Conservation (phyloP, 2,888 invertebrate species). For the Tuta absoluta region DNA sequence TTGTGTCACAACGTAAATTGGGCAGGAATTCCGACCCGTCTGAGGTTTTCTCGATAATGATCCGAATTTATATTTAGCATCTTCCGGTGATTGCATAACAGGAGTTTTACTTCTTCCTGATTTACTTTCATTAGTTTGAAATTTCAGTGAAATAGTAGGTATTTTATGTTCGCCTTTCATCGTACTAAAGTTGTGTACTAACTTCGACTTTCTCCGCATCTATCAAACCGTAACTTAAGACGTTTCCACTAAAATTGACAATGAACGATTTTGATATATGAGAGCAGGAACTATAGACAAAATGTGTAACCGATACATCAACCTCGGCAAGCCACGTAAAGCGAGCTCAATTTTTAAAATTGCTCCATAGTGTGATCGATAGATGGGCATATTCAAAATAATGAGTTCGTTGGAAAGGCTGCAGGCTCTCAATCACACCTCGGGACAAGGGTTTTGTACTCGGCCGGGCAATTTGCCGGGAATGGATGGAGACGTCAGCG, state of each 20-base stretch:
- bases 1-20: conserved; percentile 32
- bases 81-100: conserved; percentile 19
- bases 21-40: conserved; percentile 25
- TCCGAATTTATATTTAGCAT: conserved; percentile 18
- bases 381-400: conserved; percentile 69
- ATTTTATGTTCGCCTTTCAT: conserved; percentile 7
- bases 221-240: conserved; percentile 35
- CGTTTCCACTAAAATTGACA: conserved; percentile 48
- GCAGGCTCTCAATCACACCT: conserved; percentile 65
- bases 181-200: background rate
- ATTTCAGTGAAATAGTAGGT: background rate
- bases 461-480: conserved; percentile 70
- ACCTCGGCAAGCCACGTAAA: conserved; percentile 39
- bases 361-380: conserved; percentile 63
- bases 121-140: background rate
- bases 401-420: conserved; percentile 52
- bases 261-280: conserved; percentile 54
- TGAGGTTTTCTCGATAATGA: conserved; percentile 24
- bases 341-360: conserved; percentile 56
- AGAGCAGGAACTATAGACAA: conserved; percentile 38
- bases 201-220: conserved; percentile 32
- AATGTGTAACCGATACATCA: conserved; percentile 51
- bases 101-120: background rate
- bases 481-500: conserved; percentile 77
- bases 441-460: conserved; percentile 52